Base-by-base conservation (phyloP, 37 sponge, comb jelly and placozoan species). In the Mnemiopsis leidyi region DNA sequence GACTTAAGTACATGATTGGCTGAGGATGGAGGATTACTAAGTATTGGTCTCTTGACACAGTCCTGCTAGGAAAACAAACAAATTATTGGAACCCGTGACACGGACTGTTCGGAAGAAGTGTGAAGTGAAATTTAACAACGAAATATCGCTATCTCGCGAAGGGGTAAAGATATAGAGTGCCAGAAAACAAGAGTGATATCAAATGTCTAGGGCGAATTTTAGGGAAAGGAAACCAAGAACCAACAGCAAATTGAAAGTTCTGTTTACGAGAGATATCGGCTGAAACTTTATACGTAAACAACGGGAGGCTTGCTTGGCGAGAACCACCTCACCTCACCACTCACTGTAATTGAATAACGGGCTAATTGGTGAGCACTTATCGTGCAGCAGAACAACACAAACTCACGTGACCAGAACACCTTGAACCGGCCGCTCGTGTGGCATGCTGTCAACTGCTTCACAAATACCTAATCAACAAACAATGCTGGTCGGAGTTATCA, bases 361-460 rank as follows among this genome's bases (percentile, higher is more conserved):
- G 79, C 9, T 77, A 77, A 77, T 77, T 77, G 79, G 79, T 5
- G 9, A 32, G 79, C 79, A 77, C 79, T 77, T 77, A 77, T 77
- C 79, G 79, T 77, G 79, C 79, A 77, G 61, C 61, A 5, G 61
- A 18, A 48, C 61, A 48, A 48, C 61, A 48, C 61, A 13, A 48
- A 48, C 5, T 13, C 61, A 48, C 61, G 61, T 48, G 61, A n/a
- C 13, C 61, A 48, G 61, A 48, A 48, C 61, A 48, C 61, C 61
- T 48, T 48, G 61, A 13, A 48, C 61, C 61, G 13, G 13, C 9
- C 61, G 13, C 61, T 18, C 61, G 61, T 48, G 61, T 48, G 61
- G 61, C 61, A 48, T 48, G 61, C 61, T 48, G 61, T 48, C 61
- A 48, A 48, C 5, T 48, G 61, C 61, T 48, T 48, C 61, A 48